A percentile compares a stretch with the other conserved stretches of the same genome.
These are phyloP conservation scores for Hiodon tergisus DNA, from an alignment of 2,113 vertebrate genomes.

Conservation along the genomic window DNA sequence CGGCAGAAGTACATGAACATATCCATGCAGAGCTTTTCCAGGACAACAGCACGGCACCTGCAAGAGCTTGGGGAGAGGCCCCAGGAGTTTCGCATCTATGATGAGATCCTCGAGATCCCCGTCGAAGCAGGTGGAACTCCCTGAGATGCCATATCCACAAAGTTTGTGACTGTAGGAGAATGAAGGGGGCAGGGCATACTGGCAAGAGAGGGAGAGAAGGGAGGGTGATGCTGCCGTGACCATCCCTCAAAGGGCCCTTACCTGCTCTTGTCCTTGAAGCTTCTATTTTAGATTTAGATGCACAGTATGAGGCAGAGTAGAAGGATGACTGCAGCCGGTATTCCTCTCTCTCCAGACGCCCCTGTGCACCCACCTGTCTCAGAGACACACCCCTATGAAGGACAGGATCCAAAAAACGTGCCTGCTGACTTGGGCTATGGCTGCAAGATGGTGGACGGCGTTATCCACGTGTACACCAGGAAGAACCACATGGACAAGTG, in stretches of 20 bases:
- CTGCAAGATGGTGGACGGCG: slow-evolving; percentile 79
- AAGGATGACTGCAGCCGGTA: neutral
- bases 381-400: slow-evolving; percentile 80
- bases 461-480: slow-evolving; percentile 81
- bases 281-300: neutral
- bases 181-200: neutral
- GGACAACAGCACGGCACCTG: slow-evolving; percentile 78
- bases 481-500: slow-evolving; percentile 74
- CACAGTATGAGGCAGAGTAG: neutral
- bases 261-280: neutral
- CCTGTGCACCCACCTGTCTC: slow-evolving; percentile 80
- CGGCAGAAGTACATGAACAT: slow-evolving; percentile 91
- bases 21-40: slow-evolving; percentile 83
- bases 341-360: slow-evolving; percentile 62
- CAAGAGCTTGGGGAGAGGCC: slow-evolving; percentile 83
- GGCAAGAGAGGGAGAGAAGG: neutral
- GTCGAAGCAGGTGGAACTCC: slow-evolving; percentile 62
- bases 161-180: neutral
- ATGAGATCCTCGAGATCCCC: slow-evolving; percentile 74
- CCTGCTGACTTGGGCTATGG: slow-evolving; percentile 75
- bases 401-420: slow-evolving; percentile 72
- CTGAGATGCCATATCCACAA: neutral
- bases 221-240: too few species aligned
- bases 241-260: too few species aligned
- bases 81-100: slow-evolving; percentile 69